Evolutionary conservation across 1,140 invertebrate genomes (phyloP).

Genomic region (Spodoptera frugiperda): DNA sequence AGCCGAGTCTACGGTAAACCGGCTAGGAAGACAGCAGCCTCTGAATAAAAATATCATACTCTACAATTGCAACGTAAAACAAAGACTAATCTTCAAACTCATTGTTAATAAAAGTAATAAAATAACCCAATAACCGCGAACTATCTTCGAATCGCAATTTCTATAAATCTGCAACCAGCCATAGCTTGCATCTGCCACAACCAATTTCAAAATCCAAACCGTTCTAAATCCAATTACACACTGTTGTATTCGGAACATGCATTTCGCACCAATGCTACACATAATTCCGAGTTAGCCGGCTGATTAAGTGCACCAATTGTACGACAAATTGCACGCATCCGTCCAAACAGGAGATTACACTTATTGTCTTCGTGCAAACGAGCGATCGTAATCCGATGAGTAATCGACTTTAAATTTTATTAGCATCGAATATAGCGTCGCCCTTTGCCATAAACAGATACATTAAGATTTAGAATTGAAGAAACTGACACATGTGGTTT

Average conservation of each 20-base stretch:
- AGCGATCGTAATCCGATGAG: slow-evolving; percentile 49
- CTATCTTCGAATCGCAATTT: background rate
- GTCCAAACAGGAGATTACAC: slow-evolving; percentile 45
- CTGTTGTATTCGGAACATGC: slow-evolving; percentile 2
- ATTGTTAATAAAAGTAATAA: too few relatives aligned
- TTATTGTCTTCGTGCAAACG: slow-evolving; percentile 55
- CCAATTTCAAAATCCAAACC: slow-evolving; percentile 6
- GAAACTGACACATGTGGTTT: background rate
- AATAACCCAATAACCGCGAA: too few relatives aligned
- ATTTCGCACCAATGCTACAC: slow-evolving; percentile 13
- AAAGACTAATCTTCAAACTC: too few relatives aligned
- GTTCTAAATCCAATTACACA: slow-evolving; percentile 31
- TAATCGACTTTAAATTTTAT: slow-evolving; percentile 50
- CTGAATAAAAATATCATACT: too few relatives aligned
- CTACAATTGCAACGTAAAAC: too few relatives aligned
- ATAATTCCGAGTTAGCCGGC: slow-evolving; percentile 40
- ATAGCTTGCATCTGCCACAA: background rate
- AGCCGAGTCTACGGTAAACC: too few relatives aligned
- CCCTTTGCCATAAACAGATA: background rate
- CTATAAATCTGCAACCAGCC: slow-evolving; percentile 1
- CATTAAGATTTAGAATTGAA: background rate
- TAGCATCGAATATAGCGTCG: background rate
- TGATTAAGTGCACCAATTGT: slow-evolving; percentile 55
- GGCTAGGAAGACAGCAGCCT: too few relatives aligned
- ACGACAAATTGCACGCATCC: slow-evolving; percentile 61